Base-by-base conservation (phyloP, 2,888 invertebrate genomes). In the Bellardia pandia region DNA sequence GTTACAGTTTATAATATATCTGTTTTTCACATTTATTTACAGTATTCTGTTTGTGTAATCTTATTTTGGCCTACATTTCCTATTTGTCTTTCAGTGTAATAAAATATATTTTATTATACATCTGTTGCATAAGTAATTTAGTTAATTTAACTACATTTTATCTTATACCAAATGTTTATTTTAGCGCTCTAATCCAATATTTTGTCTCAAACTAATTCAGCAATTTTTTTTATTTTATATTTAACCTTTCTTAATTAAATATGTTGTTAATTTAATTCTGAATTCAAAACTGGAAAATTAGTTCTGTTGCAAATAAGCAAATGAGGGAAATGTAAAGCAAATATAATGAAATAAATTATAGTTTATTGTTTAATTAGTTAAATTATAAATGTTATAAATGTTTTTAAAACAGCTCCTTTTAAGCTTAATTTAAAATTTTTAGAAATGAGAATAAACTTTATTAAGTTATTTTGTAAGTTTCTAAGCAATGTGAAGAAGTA, bases 201-300 rank as follows among this genome's bases (percentile, higher is more conserved):
- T 37, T 53, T 72, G 62, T 81, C 30, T 75, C 23, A 66, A 83
- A 81, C 90, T 91, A 92, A 91, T 91, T 91, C 91, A 92, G 91
- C 92, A 92, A 91, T 89, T 88, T 90, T 85, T 85, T 69, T 62
- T 71, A 56, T 48, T 53, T 56, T 48, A 40, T 72, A 62, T 62
- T 13, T 77, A 14, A 14, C 53, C 51, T 16, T 75, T 68, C 48
- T 4, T 56, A 16, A 56, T 3, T 45, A 45, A 45, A 3, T 45
- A 45, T 45, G 45, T 45, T 11, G 45, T 45, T 45, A 45, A 45
- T 45, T 45, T 45, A 3, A 13, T 9, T 45, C 11, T 45, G 11
- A 23, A 56, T 56, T 16, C 1, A 56, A 56, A 23, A 23, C 16
- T 56, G 2, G 16, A 23, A 23, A 23, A 56, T 23, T 23, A 23